Percentiles rank a stretch among this genome's conserved stretches.
These are phyloP conservation scores for Sphenodon punctatus DNA, from an alignment of 2,797 vertebrate genomes.

Conservation along the genomic window DNA sequence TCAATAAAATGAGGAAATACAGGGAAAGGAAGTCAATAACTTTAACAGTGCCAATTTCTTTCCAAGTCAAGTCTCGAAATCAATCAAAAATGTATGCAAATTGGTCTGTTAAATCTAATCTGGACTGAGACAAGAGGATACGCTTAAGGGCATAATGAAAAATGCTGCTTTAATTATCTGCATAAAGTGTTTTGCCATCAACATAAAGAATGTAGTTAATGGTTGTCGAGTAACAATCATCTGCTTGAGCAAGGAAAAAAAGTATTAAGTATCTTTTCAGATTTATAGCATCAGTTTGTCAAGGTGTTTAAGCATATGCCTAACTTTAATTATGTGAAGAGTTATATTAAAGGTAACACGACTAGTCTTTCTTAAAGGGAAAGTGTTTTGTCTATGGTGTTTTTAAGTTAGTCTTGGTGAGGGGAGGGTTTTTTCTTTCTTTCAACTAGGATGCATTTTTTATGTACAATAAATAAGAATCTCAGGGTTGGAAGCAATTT, in stretches of 20 bases:
- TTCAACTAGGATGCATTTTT: too few relatives aligned
- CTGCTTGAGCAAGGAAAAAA: conserved; percentile 43
- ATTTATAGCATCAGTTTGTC: conserved; percentile 19
- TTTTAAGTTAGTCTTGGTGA: too few relatives aligned
- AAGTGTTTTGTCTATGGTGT: too few relatives aligned
- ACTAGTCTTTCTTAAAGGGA: too few relatives aligned
- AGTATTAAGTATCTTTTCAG: not conserved
- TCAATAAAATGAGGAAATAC: conserved; percentile 60
- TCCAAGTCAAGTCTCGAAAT: conserved; percentile 61
- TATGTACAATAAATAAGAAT: too few relatives aligned
- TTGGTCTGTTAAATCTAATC: conserved; percentile 67
- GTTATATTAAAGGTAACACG: not conserved
- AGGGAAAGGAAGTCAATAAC: conserved; percentile 45
- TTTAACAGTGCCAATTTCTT: conserved; percentile 66
- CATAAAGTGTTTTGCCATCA: conserved; percentile 58
- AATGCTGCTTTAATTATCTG: conserved; percentile 75
- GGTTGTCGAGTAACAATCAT: conserved; percentile 46
- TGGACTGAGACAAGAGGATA: conserved; percentile 48
- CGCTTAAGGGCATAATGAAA: conserved; percentile 68
- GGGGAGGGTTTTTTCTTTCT: too few relatives aligned
- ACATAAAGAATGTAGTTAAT: conserved; percentile 52
- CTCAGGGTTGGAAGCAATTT: too few relatives aligned
- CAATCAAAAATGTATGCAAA: conserved; percentile 64
- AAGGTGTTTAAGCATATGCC: not conserved
- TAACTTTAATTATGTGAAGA: not conserved